These are phyloP conservation scores for Cherax quadricarinatus DNA, from an alignment of 1,140 invertebrate genomes.

Conservation along the genomic window DNA sequence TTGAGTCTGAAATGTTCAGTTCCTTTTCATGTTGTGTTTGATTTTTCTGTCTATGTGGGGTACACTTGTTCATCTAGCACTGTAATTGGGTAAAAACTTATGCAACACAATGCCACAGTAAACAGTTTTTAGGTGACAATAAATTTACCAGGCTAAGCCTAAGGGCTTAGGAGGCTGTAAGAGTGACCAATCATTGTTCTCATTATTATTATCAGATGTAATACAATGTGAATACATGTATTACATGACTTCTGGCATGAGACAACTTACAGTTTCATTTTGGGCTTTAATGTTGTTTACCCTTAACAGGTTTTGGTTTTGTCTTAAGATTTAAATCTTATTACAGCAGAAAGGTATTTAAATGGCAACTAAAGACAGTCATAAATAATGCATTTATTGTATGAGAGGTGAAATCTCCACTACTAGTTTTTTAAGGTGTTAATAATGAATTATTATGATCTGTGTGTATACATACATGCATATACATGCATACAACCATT, in stretches of 20 bases:
- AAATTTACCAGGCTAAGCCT: background rate
- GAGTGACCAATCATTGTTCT: constrained; percentile 1
- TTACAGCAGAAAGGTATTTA: constrained; percentile 29
- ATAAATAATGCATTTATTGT: constrained; percentile 63
- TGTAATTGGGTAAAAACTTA: constrained; percentile 3
- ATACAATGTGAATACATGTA: background rate
- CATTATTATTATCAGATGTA: constrained; percentile 14
- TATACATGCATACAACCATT: constrained; percentile 52
- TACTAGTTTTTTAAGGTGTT: constrained; percentile 65
- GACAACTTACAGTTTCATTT: constrained; percentile 9
- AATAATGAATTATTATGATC: constrained; percentile 49
- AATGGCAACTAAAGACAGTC: constrained; percentile 51
- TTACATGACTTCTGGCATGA: background rate
- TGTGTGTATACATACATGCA: constrained; percentile 35
- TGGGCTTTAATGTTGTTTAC: constrained; percentile 18
- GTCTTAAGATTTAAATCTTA: background rate
- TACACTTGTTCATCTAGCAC: background rate
- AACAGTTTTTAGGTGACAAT: constrained; percentile 14
- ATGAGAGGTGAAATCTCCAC: constrained; percentile 35
- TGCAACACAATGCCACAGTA: background rate
- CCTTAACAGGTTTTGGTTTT: constrained; percentile 20
- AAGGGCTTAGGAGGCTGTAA: background rate
- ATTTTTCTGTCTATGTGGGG: too few species aligned
- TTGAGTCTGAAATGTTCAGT: too few species aligned
- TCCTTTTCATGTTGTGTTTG: too few species aligned